phyloP scores from a whole-genome alignment of 1,140 invertebrate species.

The Drosophila mayri region DNA sequence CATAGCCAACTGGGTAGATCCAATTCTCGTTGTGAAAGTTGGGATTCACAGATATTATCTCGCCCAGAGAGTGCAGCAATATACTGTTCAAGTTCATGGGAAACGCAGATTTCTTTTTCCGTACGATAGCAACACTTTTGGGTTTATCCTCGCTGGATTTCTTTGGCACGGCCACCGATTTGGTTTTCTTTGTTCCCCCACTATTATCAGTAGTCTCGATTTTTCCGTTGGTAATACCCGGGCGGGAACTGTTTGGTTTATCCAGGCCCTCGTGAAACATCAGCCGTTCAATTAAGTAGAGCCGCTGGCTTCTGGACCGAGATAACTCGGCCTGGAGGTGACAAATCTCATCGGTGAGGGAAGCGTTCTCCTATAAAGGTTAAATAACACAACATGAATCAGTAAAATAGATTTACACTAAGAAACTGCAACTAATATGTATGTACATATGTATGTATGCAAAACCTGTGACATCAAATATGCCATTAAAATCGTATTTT shows the following conservation, averaged over 20 bases:
- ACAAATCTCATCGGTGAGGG: constrained; percentile 92
- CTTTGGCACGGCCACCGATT: constrained; percentile 5
- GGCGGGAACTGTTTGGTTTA: constrained; percentile 23
- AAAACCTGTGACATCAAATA: neutral
- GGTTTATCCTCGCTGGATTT: constrained; percentile 43
- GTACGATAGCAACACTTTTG: constrained; percentile 29
- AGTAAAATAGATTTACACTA: neutral
- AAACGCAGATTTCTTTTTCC: constrained; percentile 89
- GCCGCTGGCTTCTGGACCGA: constrained; percentile 89
- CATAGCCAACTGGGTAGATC: constrained; percentile 93
- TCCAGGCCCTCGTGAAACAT: constrained; percentile 86
- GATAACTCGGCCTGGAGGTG: constrained; percentile 90
- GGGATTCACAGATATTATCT: constrained; percentile 89
- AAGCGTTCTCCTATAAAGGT: constrained; percentile 89
- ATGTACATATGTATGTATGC: neutral
- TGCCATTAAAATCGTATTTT: neutral
- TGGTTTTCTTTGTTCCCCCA: constrained; percentile 10
- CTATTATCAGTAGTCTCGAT: constrained; percentile 20
- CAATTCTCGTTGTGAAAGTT: constrained; percentile 90
- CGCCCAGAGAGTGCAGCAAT: constrained; percentile 92
- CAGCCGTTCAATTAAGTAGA: constrained; percentile 89
- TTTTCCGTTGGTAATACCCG: constrained; percentile 37
- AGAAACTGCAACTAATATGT: neutral
- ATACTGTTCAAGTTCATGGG: constrained; percentile 90
- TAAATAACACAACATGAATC: neutral